These are phyloP conservation scores for Actinia equina DNA, from an alignment of 64 coral and sea anemone species.

Conservation along the genomic window DNA sequence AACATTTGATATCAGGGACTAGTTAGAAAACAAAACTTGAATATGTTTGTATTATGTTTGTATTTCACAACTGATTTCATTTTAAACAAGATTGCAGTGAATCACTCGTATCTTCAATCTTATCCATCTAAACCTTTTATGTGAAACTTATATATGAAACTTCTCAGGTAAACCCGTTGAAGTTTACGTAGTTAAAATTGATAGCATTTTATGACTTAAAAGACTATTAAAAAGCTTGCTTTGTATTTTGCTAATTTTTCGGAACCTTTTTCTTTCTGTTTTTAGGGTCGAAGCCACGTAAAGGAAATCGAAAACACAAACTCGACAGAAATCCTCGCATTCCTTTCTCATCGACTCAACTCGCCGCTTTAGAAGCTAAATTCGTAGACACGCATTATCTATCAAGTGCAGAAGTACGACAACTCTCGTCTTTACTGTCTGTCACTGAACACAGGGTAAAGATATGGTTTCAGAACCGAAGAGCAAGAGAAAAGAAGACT, in stretches of 20 bases:
- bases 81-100: not conserved
- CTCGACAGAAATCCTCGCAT: conserved; percentile 87
- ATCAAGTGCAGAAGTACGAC: conserved; percentile 72
- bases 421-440: conserved; percentile 72
- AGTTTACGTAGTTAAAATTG: not conserved
- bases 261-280: not conserved
- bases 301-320: conserved; percentile 62
- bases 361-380: conserved; percentile 72
- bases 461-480: conserved; percentile 94
- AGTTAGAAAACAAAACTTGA: not conserved
- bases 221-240: not conserved
- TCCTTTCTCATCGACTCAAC: conserved; percentile 74
- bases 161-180: too few species aligned
- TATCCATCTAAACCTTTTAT: not conserved
- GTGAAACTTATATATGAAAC: not conserved
- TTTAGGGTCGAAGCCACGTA: conserved; percentile 75
- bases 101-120: not conserved
- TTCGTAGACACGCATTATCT: conserved; percentile 85
- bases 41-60: conserved; percentile 9
- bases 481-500: conserved; percentile 81
- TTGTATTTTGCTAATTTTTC: not conserved
- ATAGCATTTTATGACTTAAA: not conserved
- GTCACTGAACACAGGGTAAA: conserved; percentile 90
- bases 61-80: not conserved
- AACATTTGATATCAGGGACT: not conserved